Base-by-base conservation (phyloP, 2,113 vertebrate species). In the Orthonyx spaldingii region DNA sequence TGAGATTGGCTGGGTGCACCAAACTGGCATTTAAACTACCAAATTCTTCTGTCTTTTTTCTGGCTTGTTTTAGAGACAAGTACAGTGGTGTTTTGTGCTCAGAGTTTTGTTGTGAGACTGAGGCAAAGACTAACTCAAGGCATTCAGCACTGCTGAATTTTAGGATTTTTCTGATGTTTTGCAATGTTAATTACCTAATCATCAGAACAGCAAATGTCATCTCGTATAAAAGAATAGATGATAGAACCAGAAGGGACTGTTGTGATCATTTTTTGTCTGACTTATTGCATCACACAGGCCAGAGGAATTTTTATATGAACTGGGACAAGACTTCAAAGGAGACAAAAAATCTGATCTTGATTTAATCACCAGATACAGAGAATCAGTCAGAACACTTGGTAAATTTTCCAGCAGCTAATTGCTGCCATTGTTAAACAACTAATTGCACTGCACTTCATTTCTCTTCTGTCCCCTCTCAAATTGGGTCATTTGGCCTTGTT, bases 381-480 rank as follows among this genome's bases (percentile, higher is more conserved):
- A 84, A 87, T 75, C 61, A 91, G 21, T 41, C 44, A 82, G 77
- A 91, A 64, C 68, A 68, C 53, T 66, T 60, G 41, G 91, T 87
- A 82, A 56, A 69, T 91, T 94, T 95, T 93, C 60, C 52, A 89
- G 80, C 44, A 68, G 64, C 64, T 96, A 96, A 94, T 92, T 93
- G 80, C 80, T 93, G 60, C 52, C 52, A 66, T 47, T 95, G 64
- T 94, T 92, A 93, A 89, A 81, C 69, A 92, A 84, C 71, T 94
- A 92, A 94, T 81, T 84, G 13, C 28, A 59, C n/a, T 84, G 55
- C 47, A 66, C 86, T 86, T 94, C 13, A 81, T 87, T 93, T 92
- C 55, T 72, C 21, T 86, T 87, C 39, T 57, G 44, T 75, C 16
- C n/a, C 16, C 52, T 94, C 94, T 87, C 44, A 91, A 79, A 78